phyloP scores from a whole-genome alignment of 2,888 invertebrate genomes.

The Sesamia inferens region DNA sequence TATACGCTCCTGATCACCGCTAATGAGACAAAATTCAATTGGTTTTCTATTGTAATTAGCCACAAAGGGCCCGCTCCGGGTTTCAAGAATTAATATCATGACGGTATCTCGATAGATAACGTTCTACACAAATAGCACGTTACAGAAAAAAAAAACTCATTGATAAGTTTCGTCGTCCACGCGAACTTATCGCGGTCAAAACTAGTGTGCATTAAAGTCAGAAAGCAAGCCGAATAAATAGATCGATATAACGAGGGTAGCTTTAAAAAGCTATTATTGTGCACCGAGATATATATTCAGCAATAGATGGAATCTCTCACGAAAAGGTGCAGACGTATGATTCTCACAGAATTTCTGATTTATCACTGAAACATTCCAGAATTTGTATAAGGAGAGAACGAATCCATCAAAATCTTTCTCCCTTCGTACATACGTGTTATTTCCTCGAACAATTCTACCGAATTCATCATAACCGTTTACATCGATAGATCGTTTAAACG shows the following conservation, averaged over 20 bases:
- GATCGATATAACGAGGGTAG: not conserved
- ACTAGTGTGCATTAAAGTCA: not conserved
- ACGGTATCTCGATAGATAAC: too few species aligned
- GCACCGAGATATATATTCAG: not conserved
- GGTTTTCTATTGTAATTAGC: too few species aligned
- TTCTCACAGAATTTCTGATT: slow-evolving; percentile 15
- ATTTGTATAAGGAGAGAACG: slow-evolving; percentile 27
- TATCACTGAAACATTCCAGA: slow-evolving; percentile 34
- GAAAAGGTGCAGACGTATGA: not conserved
- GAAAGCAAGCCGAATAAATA: not conserved
- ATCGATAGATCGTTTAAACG: slow-evolving; percentile 57
- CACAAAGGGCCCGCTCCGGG: too few species aligned
- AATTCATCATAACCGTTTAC: slow-evolving; percentile 48
- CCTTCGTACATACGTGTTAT: slow-evolving; percentile 32
- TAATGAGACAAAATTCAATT: too few species aligned
- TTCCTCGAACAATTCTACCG: slow-evolving; percentile 38
- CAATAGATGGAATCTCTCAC: too few species aligned
- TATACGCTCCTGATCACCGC: too few species aligned
- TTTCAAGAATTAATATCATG: too few species aligned
- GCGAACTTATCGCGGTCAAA: too few species aligned
- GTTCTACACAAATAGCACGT: too few species aligned
- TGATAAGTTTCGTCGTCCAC: too few species aligned
- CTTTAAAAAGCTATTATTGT: not conserved
- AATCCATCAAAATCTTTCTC: slow-evolving; percentile 41
- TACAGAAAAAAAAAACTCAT: too few species aligned